A percentile compares a stretch with the other conserved stretches of the same genome.
These are phyloP conservation scores for Cyclina sinensis DNA, from an alignment of 1,140 invertebrate genomes.

Conservation along the genomic window DNA sequence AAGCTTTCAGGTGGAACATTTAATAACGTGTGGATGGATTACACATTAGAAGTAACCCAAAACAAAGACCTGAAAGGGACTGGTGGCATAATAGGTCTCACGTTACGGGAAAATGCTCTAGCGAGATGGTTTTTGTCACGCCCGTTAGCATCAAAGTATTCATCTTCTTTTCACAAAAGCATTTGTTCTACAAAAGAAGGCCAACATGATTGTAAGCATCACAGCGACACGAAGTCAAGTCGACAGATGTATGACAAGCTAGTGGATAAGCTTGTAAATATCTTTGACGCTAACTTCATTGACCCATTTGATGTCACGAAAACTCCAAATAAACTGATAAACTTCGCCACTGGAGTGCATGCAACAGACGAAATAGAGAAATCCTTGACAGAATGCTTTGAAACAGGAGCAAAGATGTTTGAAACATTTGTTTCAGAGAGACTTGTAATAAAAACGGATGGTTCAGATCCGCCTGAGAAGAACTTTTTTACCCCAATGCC, in stretches of 20 bases:
- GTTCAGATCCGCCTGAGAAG: neutral
- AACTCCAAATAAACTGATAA: constrained; percentile 12
- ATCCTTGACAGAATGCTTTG: neutral
- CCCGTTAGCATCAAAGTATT: constrained; percentile 42
- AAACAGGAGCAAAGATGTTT: neutral
- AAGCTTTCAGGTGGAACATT: constrained; percentile 44
- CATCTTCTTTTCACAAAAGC: constrained; percentile 18
- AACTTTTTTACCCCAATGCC: constrained; percentile 17
- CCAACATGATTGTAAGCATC: neutral
- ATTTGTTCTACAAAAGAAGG: neutral
- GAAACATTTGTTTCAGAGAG: neutral
- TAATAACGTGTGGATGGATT: constrained; percentile 61
- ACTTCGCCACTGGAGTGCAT: constrained; percentile 42
- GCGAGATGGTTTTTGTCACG: constrained; percentile 52
- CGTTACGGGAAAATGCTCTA: constrained; percentile 28
- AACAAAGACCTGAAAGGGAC: constrained; percentile 59
- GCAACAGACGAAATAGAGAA: neutral
- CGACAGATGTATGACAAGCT: neutral
- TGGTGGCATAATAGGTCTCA: constrained; percentile 58
- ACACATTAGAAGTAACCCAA: constrained; percentile 48
- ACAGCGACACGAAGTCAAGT: neutral
- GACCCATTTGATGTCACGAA: constrained; percentile 38
- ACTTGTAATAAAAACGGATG: constrained; percentile 13
- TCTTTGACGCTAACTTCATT: constrained; percentile 34
- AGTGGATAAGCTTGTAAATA: neutral